Evolutionary conservation across 1,140 invertebrate species (phyloP), one percentile per base, ranked within the genome.

Genomic region (Bombus vancouverensis): DNA sequence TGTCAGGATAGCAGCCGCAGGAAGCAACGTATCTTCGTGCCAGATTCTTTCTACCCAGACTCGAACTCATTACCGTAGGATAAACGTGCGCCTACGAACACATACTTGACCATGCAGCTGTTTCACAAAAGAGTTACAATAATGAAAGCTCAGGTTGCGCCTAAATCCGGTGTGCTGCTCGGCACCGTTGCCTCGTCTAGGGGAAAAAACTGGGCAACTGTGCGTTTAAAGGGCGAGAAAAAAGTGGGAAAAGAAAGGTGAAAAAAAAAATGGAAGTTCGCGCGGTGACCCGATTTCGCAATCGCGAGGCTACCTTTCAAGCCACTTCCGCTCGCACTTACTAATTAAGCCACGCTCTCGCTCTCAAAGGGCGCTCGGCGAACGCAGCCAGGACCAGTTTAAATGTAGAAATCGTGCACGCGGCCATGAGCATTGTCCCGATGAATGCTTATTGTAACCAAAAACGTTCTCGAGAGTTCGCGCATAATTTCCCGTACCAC

Each of bases 361-460:
- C 74, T 75, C 32, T 76, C 53, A 79, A 79, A 70, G 37, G 34
- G 22, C 25, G 22, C 57, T 10, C 34, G 18, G 37, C n/a, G 53
- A 28, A 44, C 75, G 37, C 37, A 34, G 42, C 47, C 34, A 47
- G 42, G 25, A n/a, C 37, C 47, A 32, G 59, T 84, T 79, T 62
- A 65, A 84, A 84, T 39, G 39, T 59, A 65, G 59, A 79, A 79
- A 84, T 76, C 74, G 47, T 18, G 47, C 71, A 44, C 37, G 47
- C 53, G 44, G 65, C n/a, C 65, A 77, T 62, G 65, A 34, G 76
- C 82, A 79, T 84, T 84, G 82, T 84, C 66, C 76, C 76, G 53
- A 84, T 84, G 82, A 84, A 84, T 84, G 66, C 82, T 84, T 84
- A 84, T 84, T 84, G 82, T 84, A 71, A 79, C 75, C 82, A 71